A percentile compares a stretch with the other conserved stretches of the same genome.
Evolutionary conservation across 23 tunicate species (phyloP).

Genomic region (Corella eumyota): DNA sequence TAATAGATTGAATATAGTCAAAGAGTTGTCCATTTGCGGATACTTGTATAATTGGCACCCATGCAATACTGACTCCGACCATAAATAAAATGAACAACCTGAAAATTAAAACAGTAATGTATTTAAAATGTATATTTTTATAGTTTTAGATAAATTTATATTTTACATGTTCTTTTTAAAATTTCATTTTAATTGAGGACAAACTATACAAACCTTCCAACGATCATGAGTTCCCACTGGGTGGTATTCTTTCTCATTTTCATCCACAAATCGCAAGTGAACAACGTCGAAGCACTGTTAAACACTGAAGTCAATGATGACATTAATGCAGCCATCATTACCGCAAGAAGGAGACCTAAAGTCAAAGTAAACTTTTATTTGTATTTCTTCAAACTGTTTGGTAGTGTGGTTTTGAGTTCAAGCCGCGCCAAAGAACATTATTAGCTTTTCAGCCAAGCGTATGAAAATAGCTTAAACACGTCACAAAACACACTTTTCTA

Average conservation of each 20-base stretch:
- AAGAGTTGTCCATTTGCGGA: slow-evolving; percentile 70
- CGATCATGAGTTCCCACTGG: slow-evolving; percentile 72
- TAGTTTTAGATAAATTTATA: no score
- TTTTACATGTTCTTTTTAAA: no score
- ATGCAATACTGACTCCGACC: slow-evolving; percentile 76
- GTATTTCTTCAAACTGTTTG: no score
- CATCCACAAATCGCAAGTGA: slow-evolving; percentile 84
- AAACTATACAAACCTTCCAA: slow-evolving; percentile 35
- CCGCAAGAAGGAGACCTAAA: slow-evolving; percentile 66
- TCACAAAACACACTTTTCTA: no score
- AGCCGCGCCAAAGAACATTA: no score
- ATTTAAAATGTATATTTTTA: neutral
- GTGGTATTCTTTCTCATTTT: slow-evolving; percentile 48
- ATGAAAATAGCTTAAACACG: no score
- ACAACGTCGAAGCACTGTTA: slow-evolving; percentile 88
- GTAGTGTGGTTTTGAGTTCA: no score
- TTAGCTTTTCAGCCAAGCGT: no score
- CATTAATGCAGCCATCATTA: slow-evolving; percentile 92
- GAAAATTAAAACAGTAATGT: neutral
- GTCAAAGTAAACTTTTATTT: no score
- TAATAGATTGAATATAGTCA: slow-evolving; percentile 79
- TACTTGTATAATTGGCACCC: slow-evolving; percentile 78
- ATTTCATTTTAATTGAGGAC: neutral
- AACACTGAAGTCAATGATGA: slow-evolving; percentile 91
- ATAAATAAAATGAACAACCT: slow-evolving; percentile 55